phyloP scores from a whole-genome alignment of 2,888 invertebrate species.

The Hyalella azteca region DNA sequence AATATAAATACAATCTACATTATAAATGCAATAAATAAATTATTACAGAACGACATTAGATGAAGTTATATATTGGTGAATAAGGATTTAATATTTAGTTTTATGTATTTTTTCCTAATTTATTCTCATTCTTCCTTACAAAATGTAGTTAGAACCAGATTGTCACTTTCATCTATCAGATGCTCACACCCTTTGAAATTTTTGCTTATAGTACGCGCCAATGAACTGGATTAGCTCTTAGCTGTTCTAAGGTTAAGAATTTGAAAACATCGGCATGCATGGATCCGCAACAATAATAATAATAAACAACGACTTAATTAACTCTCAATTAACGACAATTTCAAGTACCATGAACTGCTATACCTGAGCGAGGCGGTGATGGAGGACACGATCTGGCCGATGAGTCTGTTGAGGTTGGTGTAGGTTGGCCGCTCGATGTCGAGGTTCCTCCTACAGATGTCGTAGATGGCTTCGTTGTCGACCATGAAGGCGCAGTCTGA shows the following conservation, averaged over 20 bases:
- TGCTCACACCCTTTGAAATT: too few relatives aligned
- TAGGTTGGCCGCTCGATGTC: slow-evolving; percentile 81
- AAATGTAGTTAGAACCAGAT: too few relatives aligned
- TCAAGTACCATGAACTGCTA: background rate
- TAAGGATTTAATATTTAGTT: too few relatives aligned
- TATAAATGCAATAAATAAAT: background rate
- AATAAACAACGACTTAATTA: background rate
- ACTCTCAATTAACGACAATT: background rate
- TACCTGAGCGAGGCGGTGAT: slow-evolving; percentile 65
- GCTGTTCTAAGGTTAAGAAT: background rate
- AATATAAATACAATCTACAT: background rate
- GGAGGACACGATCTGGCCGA: slow-evolving; percentile 65
- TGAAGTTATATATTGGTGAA: background rate
- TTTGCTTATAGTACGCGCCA: background rate
- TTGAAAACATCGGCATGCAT: background rate
- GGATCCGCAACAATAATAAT: background rate
- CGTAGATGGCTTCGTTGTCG: slow-evolving; percentile 69
- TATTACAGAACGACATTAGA: background rate
- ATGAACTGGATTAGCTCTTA: background rate
- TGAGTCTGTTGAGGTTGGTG: slow-evolving; percentile 77
- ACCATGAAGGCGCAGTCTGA: slow-evolving; percentile 76
- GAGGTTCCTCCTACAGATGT: slow-evolving; percentile 75
- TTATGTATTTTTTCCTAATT: too few relatives aligned
- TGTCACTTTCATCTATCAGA: too few relatives aligned
- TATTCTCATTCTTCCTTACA: too few relatives aligned